Evolutionary conservation across 2,113 vertebrate genomes (phyloP).

Genomic region (Dipodomys stephensi): DNA sequence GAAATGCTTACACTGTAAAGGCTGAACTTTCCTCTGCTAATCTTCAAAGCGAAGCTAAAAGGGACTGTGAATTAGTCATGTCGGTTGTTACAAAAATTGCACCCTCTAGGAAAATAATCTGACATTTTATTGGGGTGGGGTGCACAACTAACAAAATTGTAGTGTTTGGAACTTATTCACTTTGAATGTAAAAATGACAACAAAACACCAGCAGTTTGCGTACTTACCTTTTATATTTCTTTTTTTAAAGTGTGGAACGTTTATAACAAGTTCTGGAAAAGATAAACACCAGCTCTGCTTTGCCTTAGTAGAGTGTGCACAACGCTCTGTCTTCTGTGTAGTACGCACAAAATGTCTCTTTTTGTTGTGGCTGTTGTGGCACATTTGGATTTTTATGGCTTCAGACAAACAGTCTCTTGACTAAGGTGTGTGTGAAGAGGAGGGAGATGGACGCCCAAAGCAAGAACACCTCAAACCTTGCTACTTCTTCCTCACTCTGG

Average conservation of each 20-base stretch:
- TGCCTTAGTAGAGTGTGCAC: neutral
- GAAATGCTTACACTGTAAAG: conserved; percentile 54
- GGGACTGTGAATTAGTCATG: conserved; percentile 29
- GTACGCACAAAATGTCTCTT: neutral
- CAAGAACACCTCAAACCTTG: neutral
- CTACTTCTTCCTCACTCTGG: fast-evolving
- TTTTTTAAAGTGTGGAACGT: neutral
- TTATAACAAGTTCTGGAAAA: conserved; percentile 47
- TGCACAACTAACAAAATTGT: conserved; percentile 34
- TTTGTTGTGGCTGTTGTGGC: neutral
- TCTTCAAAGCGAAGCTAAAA: conserved; percentile 46
- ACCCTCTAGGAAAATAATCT: conserved; percentile 52
- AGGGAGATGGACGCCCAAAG: neutral
- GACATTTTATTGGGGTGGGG: neutral
- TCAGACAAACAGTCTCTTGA: conserved; percentile 38
- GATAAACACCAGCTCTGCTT: neutral
- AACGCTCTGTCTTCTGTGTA: neutral
- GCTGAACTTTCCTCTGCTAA: conserved; percentile 7
- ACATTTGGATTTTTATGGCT: conserved; percentile 44
- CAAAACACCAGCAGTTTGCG: neutral
- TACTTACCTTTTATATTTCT: neutral
- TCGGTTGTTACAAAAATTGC: conserved; percentile 21
- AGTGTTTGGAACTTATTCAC: conserved; percentile 45
- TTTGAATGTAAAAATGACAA: conserved; percentile 39
- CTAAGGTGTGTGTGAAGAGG: too few relatives aligned